Evolutionary conservation across 2,113 vertebrate species (phyloP), one percentile per base, ranked within the genome.

Genomic region (Mastomys natalensis): DNA sequence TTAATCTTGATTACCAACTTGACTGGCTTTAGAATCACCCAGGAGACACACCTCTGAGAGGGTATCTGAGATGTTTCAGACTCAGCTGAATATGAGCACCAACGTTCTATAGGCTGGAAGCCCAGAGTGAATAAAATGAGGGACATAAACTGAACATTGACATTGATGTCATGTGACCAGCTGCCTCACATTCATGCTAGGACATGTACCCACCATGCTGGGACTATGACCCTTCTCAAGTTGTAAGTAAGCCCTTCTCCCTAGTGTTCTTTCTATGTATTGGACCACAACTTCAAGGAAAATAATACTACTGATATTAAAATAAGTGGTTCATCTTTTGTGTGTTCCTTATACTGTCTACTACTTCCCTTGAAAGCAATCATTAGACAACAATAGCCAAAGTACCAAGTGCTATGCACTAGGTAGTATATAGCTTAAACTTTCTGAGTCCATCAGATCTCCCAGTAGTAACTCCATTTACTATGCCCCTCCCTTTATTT

Each of bases 361-460:
- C 58, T 53, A 5, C 53, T 13, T 51, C 86, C 37, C 16, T 94
- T 91, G 62, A 72, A 97, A 91, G 10, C 90, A 74, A 13, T 89
- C 62, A 68, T 87, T 91, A 96, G 90, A 87, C 74, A 97, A 80
- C 60, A 96, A n/a, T 40, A 76, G 84, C 43, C 55, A 73, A 60
- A 19, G 91, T 82, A 87, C 51, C 62, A 91, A 95, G 66, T 90
- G 58, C 12, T 68, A 91, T 89, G 66, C 94, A 87, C 89, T 89
- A 77, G 45, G 40, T 43, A 89, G 87, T 51, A 72, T 4, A 15
- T 10, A 6, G 34, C 81, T 88, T 91, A 88, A 87, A 51, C 93
- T 53, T 66, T 10, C 45, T 29, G 77, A 90, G 48, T n/a, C 68
- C 37, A 55, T 85, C 78, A 95, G 64, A 51, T 91, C 77, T 89